Conservation (phyloP, 2,113 vertebrate genomes). For the Lasiurus cinereus region DNA sequence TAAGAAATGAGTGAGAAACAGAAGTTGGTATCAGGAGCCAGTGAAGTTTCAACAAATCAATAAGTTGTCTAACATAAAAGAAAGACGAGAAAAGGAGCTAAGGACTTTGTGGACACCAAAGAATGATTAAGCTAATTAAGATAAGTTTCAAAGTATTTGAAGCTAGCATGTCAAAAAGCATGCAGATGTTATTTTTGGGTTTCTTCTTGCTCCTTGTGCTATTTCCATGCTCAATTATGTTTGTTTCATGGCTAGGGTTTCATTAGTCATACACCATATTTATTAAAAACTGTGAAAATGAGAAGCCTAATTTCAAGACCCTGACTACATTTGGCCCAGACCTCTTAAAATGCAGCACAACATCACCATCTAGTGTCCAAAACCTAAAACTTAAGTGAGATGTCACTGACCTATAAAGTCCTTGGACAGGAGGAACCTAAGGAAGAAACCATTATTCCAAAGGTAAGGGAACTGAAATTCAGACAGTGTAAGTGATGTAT, state of each 20-base stretch:
- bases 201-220: not conserved
- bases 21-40: not conserved
- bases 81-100: not conserved
- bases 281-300: slow-evolving; percentile 40
- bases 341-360: slow-evolving; percentile 54
- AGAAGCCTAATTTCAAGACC: slow-evolving; percentile 10
- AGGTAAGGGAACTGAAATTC: slow-evolving; percentile 57
- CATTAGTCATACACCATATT: not conserved
- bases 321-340: not conserved
- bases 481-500: not conserved
- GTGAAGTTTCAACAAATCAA: not conserved
- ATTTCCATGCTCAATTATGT: slow-evolving; percentile 23
- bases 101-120: not conserved
- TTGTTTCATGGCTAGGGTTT: not conserved
- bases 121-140: not conserved
- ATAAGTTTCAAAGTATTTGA: not conserved
- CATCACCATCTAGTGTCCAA: slow-evolving; percentile 78
- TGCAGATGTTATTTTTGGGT: slow-evolving; percentile 1
- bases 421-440: not conserved
- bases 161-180: not conserved
- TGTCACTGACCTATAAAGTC: slow-evolving; percentile 51
- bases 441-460: slow-evolving; percentile 5
- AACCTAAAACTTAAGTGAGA: slow-evolving; percentile 63
- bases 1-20: not conserved
- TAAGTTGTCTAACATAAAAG: not conserved